A percentile compares a stretch with the other conserved stretches of the same genome.
phyloP scores from a whole-genome alignment of 2,797 vertebrate genomes.

The Siniperca obscura region DNA sequence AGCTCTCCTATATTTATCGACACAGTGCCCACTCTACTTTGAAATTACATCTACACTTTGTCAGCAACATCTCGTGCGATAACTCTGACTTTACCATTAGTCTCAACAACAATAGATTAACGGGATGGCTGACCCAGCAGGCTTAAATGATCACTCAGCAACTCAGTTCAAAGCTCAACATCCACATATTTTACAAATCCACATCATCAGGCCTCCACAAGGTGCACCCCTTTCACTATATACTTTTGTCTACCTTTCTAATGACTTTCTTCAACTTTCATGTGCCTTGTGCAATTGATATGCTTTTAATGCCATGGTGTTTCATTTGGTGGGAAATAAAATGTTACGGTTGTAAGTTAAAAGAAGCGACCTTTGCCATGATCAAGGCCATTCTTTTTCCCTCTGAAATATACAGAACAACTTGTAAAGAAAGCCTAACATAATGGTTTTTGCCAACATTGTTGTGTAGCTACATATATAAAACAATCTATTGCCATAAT shows the following conservation, averaged over 20 bases:
- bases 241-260: not conserved
- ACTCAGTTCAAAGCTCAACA: not conserved
- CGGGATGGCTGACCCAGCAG: slow-evolving; percentile 9
- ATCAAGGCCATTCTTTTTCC: too few relatives aligned
- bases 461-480: not conserved
- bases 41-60: slow-evolving; percentile 14
- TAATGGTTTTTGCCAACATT: not conserved
- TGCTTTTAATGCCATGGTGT: too few relatives aligned
- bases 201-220: not conserved
- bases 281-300: too few relatives aligned
- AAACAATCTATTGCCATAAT: not conserved
- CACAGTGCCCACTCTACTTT: not conserved
- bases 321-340: too few relatives aligned
- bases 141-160: slow-evolving; percentile 1
- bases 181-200: slow-evolving; percentile 12
- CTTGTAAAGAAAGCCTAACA: not conserved
- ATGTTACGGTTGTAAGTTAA: too few relatives aligned
- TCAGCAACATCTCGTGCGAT: not conserved
- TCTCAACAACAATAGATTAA: not conserved
- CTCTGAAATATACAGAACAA: too few relatives aligned
- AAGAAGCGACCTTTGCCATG: too few relatives aligned
- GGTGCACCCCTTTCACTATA: not conserved
- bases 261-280: not conserved
- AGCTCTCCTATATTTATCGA: not conserved
- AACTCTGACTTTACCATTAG: slow-evolving; percentile 6